Evolutionary conservation across 1,140 invertebrate genomes (phyloP), one percentile per base, ranked within the genome.

Genomic region (Drosophila repletoides): DNA sequence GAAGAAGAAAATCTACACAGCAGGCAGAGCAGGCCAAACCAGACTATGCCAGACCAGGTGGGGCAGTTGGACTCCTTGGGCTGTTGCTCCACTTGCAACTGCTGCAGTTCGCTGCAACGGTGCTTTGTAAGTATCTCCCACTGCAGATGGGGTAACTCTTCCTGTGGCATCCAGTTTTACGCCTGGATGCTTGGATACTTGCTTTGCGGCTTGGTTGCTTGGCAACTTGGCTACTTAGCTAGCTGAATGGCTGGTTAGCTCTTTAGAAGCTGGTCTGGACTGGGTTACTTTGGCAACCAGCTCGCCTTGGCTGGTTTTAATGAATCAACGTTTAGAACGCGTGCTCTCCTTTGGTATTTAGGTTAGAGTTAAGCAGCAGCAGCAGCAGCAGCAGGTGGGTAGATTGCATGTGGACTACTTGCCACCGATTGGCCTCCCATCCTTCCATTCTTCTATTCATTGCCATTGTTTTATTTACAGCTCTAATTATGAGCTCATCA

Each of bases 101-200:
- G 65, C 45, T 33, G 38, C 40, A 72, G 60, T 73, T 71, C 5
- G 73, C 64, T 80, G 76, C 76, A 80, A 80, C 76, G 76, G 76
- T 81, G 55, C 76, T 81, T 79, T 70, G 38, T 55, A 15, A n/a
- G 12, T 28, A 5, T 24, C 22, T 19, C 26, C 4, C 29, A 26
- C n/a, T 41, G 5, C 12, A n/a, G n/a, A n/a, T n/a, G n/a, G n/a
- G n/a, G n/a, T n/a, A 19, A 45, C 45, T 59, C 38, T 60, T 61
- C 49, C 65, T 65, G 51, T 70, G 67, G 67, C 76, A 58, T 72
- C 41, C 38, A 74, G 55, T 68, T 72, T 12, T 41, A 65, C 41
- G 52, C 52, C 60, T 56, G 51, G 52, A 48, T 65, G 61, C 60
- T 14, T 46, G 34, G 34, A 2, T 22, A 45, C 6, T 12, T 36